Evolutionary conservation across 2,888 invertebrate species (phyloP).

Genomic region (Coenonympha arcania): DNA sequence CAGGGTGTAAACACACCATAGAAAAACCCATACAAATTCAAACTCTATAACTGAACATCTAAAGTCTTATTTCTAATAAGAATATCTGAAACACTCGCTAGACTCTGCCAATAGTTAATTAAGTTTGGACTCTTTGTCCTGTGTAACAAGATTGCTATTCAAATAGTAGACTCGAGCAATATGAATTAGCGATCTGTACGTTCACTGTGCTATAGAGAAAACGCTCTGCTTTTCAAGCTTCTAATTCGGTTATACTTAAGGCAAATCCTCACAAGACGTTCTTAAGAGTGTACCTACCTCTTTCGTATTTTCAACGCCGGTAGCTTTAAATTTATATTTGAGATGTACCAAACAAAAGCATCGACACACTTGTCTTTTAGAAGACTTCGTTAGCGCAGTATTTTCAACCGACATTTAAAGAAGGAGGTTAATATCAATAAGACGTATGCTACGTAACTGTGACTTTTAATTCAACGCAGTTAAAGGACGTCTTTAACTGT

Average conservation of each 20-base stretch:
- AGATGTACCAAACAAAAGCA: no score
- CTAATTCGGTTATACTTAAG: slow-evolving; percentile 62
- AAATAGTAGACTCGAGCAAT: slow-evolving; percentile 13
- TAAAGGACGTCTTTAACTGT: no score
- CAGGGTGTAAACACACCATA: slow-evolving; percentile 49
- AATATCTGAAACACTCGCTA: not conserved
- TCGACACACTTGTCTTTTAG: no score
- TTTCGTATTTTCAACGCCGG: no score
- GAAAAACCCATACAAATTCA: slow-evolving; percentile 31
- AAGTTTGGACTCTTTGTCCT: slow-evolving; percentile 10
- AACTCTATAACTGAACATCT: slow-evolving; percentile 27
- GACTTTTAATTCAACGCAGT: no score
- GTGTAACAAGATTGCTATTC: slow-evolving; percentile 28
- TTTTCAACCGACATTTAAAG: no score
- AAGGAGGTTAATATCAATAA: no score
- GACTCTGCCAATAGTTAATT: slow-evolving; percentile 4
- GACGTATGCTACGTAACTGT: no score
- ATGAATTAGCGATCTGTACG: slow-evolving; percentile 62
- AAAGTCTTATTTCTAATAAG: slow-evolving; percentile 11
- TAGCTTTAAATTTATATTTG: no score
- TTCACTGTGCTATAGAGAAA: slow-evolving; percentile 39
- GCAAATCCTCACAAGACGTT: not conserved
- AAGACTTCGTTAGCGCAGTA: no score
- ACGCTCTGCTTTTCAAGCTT: slow-evolving; percentile 62
- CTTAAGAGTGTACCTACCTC: not conserved